phyloP scores from a whole-genome alignment of 1,140 invertebrate species.

The Ridgeia piscesae region DNA sequence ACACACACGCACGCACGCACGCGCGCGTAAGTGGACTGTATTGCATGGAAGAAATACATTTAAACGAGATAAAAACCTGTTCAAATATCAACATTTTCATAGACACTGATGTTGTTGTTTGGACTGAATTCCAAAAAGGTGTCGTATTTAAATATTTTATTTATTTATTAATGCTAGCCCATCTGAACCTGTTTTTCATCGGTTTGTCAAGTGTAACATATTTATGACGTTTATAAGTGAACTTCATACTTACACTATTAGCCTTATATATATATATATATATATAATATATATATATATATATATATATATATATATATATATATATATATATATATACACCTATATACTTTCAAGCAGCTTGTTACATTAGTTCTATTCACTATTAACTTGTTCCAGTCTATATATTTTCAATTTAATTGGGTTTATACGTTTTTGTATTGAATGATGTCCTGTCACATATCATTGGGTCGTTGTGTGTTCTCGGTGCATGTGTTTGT shows the following conservation, averaged over 20 bases:
- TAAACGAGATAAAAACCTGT: background rate
- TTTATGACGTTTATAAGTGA: background rate
- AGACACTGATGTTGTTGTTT: background rate
- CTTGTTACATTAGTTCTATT: background rate
- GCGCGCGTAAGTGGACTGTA: constrained; percentile 16
- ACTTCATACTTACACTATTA: background rate
- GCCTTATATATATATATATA: background rate
- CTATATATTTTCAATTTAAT: background rate
- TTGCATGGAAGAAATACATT: background rate
- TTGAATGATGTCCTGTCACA: background rate
- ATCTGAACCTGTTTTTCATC: background rate
- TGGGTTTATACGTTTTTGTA: background rate
- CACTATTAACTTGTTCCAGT: background rate
- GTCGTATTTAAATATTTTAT: background rate
- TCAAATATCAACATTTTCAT: background rate
- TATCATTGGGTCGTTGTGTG: background rate
- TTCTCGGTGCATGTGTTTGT: no score
- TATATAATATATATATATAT: no score
- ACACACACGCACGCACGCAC: constrained; percentile 17
- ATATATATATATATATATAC: no score
- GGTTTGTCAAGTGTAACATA: background rate
- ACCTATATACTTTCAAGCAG: background rate
- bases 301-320: no score
- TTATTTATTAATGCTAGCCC: background rate
- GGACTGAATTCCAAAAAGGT: background rate